phyloP scores from a whole-genome alignment of 2,888 invertebrate species.

The Ditula angustiorana region DNA sequence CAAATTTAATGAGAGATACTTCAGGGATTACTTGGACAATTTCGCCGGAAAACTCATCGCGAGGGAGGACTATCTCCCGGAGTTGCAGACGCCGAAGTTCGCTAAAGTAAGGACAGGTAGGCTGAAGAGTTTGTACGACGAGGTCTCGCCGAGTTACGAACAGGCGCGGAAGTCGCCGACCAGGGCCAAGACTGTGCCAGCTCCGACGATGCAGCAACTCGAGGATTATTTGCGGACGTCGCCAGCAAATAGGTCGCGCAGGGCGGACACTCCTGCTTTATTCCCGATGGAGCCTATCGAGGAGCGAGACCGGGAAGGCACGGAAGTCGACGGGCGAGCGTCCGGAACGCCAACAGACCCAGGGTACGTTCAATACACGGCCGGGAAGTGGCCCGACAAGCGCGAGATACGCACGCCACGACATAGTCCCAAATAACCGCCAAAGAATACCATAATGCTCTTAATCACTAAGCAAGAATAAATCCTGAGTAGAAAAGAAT shows the following conservation, averaged over 20 bases:
- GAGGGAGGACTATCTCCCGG: conserved; percentile 77
- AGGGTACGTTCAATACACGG: conserved; percentile 90
- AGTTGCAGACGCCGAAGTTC: conserved; percentile 79
- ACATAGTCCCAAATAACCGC: conserved; percentile 78
- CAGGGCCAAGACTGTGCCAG: conserved; percentile 68
- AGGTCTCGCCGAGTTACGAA: conserved; percentile 70
- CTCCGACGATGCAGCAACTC: conserved; percentile 79
- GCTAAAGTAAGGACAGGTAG: conserved; percentile 76
- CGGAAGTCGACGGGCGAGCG: conserved; percentile 68
- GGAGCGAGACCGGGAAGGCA: conserved; percentile 66
- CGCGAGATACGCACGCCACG: conserved; percentile 85
- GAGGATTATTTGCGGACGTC: conserved; percentile 78
- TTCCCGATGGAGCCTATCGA: conserved; percentile 85
- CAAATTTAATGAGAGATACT: conserved; percentile 78
- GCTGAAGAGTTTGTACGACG: conserved; percentile 70
- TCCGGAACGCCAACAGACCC: conserved; percentile 90
- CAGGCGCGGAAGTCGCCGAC: conserved; percentile 69
- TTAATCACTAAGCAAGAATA: conserved; percentile 4
- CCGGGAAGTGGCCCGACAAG: conserved; percentile 87
- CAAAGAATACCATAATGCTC: conserved; percentile 32
- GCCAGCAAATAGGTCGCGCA: conserved; percentile 54
- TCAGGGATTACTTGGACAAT: conserved; percentile 72
- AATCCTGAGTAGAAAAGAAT: not conserved
- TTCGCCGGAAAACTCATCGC: conserved; percentile 69
- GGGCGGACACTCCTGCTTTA: conserved; percentile 74